Base-by-base conservation (phyloP, 2,888 invertebrate species). In the Cenopis cana region DNA sequence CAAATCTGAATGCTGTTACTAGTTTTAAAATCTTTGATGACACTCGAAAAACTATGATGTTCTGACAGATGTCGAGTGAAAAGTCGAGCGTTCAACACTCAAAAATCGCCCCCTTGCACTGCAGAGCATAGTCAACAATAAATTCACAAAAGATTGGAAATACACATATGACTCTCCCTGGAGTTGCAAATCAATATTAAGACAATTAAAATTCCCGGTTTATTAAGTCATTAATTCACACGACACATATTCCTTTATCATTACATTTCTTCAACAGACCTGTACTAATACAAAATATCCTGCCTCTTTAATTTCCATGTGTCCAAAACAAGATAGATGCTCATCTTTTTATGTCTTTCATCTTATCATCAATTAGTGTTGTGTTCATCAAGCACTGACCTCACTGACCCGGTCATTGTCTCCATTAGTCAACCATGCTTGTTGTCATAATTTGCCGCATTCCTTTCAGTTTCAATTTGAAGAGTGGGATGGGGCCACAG, bases 391-490 rank as follows among this genome's bases (percentile, higher is more conserved):
- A 14, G 49, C 36, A 41, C 55, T 50, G 38, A 60, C 46, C 60
- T 56, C 38, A n/a, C 36, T 66, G 54, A 70, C 62, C 24, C 14
- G 36, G 20, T 55, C 49, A 29, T 64, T 60, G 52, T 68, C n/a
- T 68, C 50, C 18, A 46, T 61, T 38, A 57, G 12, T 38, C 49
- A 29, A 64, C 41, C 50, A 62, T 59, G 49, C 57, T 62, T 72
- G 20, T 59, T 52, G 54, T 50, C 46, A 55, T 55, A 49, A 55
- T 38, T 59, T 14, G 60, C 69, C 74, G 5, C 65, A 55, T 74
- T 74, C 38, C 69, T 87, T 89, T 0, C 87, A 93, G 93, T 80
- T 93, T 93, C 73, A 93, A 91, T 81, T 77, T 90, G 54, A 90
- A 84, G 74, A 81, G 77, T 79, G 90, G 89, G 68, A 85, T 84